These are phyloP conservation scores for Premnoplex brunnescens DNA, from an alignment of 2,797 vertebrate genomes.

Conservation along the genomic window DNA sequence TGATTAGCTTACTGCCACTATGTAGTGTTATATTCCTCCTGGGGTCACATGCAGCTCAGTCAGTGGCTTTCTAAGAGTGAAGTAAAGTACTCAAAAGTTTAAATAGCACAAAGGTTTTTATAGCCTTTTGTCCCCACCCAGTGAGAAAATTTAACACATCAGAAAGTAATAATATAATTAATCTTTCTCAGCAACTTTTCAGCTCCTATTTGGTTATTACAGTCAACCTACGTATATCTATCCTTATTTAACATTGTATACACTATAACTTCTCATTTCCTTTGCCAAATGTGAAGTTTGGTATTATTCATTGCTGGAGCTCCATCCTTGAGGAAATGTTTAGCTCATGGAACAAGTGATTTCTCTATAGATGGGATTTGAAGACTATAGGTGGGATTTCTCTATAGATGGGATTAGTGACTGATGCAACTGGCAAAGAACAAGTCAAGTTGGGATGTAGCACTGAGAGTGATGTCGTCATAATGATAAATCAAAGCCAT, in stretches of 20 bases:
- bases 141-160: not conserved
- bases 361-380: not conserved
- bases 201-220: not conserved
- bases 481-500: not conserved
- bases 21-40: not conserved
- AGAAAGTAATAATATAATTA: not conserved
- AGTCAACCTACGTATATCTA: not conserved
- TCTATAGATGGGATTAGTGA: not conserved
- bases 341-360: not conserved
- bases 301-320: not conserved
- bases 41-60: not conserved
- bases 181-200: not conserved
- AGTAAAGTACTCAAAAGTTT: not conserved
- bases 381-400: not conserved
- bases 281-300: not conserved
- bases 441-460: not conserved
- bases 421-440: not conserved
- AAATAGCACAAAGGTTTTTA: not conserved
- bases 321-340: not conserved
- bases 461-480: not conserved
- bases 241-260: not conserved
- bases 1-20: not conserved
- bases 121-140: not conserved
- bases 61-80: not conserved
- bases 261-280: not conserved